Percentiles rank a stretch among this genome's conserved stretches.
These are phyloP conservation scores for Lymantria dispar DNA, from an alignment of 2,888 invertebrate genomes.

Conservation along the genomic window DNA sequence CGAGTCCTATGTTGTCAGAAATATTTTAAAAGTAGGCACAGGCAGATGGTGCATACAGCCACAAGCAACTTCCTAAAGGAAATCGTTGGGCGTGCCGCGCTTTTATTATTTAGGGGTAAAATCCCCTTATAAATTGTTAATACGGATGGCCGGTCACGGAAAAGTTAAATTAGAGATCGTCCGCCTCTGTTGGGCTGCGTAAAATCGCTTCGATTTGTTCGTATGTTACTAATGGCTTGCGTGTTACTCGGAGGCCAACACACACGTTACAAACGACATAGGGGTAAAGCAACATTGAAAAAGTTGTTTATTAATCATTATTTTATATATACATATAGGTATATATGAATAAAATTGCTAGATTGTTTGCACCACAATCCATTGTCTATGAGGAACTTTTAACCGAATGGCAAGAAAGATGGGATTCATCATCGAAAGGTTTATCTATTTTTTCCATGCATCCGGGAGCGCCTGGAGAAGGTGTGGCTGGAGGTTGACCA, in stretches of 20 bases:
- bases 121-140: conserved; percentile 65
- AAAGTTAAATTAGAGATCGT: conserved; percentile 68
- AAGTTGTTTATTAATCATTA: not conserved
- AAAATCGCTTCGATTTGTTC: conserved; percentile 61
- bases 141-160: conserved; percentile 61
- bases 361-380: too few relatives aligned
- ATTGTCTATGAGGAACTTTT: too few relatives aligned
- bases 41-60: conserved; percentile 42
- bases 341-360: too few relatives aligned
- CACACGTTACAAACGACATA: not conserved
- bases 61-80: conserved; percentile 46
- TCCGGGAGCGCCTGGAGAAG: too few relatives aligned
- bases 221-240: conserved; percentile 47
- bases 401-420: too few relatives aligned
- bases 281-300: not conserved
- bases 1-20: conserved; percentile 47
- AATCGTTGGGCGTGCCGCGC: conserved; percentile 55
- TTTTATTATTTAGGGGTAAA: conserved; percentile 71
- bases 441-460: too few relatives aligned
- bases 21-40: conserved; percentile 49
- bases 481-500: too few relatives aligned
- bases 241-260: conserved; percentile 22
- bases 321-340: too few relatives aligned
- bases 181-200: conserved; percentile 48
- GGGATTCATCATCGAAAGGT: too few relatives aligned